Percentiles rank a stretch among this genome's conserved stretches.
Evolutionary conservation across 2,888 invertebrate genomes (phyloP).

Genomic region (Homarus gammarus): DNA sequence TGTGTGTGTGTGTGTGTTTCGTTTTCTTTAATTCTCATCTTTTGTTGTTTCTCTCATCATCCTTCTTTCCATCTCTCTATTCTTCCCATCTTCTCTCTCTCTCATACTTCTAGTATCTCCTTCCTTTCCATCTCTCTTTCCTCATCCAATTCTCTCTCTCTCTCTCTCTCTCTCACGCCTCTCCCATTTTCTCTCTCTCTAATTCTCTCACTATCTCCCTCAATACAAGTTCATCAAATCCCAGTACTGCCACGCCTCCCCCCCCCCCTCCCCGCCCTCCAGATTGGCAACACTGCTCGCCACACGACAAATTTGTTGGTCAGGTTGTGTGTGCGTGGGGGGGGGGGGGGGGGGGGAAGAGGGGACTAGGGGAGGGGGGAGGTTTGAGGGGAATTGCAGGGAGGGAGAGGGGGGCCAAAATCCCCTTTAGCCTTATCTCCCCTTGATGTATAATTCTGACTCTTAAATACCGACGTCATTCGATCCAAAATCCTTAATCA

Average conservation of each 20-base stretch:
- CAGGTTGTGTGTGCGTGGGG: not conserved
- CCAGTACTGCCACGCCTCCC: not conserved
- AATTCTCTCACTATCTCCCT: not conserved
- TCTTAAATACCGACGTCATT: not conserved
- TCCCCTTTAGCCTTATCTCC: slow-evolving; percentile 13
- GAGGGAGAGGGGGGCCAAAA: not conserved
- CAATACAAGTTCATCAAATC: too few species aligned
- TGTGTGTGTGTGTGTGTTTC: too few species aligned
- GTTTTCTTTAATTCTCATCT: not conserved
- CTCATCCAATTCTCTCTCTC: not conserved
- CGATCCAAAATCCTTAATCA: not conserved
- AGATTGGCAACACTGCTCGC: not conserved
- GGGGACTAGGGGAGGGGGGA: not conserved
- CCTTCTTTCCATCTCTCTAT: not conserved
- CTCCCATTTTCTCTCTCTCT: not conserved
- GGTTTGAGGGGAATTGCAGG: not conserved
- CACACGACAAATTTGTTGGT: slow-evolving; percentile 31
- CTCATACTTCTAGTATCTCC: not conserved
- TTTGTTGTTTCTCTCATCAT: not conserved
- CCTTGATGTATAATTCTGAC: slow-evolving; percentile 6
- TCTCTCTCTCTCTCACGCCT: not conserved
- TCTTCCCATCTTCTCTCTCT: not conserved
- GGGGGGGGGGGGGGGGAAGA: not conserved
- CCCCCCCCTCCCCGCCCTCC: not conserved
- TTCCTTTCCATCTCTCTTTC: too few species aligned